These are phyloP conservation scores for Arnoldichthys spilopterus DNA, from an alignment of 2,797 vertebrate species.

Conservation along the genomic window DNA sequence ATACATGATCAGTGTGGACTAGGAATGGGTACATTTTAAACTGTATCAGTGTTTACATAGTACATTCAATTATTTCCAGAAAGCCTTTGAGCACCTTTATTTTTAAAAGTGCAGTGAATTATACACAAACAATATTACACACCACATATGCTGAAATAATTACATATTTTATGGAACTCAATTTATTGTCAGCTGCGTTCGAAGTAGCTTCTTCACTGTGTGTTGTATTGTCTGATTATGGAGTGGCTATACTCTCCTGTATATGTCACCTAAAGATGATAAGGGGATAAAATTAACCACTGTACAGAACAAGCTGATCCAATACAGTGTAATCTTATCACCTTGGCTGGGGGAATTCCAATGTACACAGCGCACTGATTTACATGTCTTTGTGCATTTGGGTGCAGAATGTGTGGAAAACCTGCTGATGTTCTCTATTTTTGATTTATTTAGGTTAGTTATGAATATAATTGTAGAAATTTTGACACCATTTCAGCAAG, in stretches of 20 bases:
- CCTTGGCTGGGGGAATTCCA: background rate
- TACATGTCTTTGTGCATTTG: background rate
- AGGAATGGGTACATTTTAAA: too few relatives aligned
- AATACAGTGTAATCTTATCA: background rate
- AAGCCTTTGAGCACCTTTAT: too few relatives aligned
- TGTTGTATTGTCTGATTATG: background rate
- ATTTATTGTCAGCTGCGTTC: too few relatives aligned
- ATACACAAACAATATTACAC: too few relatives aligned
- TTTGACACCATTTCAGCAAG: too few relatives aligned
- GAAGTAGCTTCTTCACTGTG: background rate
- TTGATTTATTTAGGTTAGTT: slow-evolving; percentile 32
- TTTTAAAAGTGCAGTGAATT: too few relatives aligned
- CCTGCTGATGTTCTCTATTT: slow-evolving; percentile 1
- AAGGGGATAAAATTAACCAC: background rate
- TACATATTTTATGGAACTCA: too few relatives aligned
- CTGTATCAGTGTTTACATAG: too few relatives aligned
- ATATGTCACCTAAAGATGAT: background rate
- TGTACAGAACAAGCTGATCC: background rate
- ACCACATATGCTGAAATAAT: too few relatives aligned
- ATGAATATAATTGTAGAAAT: slow-evolving; percentile 25
- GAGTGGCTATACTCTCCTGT: background rate
- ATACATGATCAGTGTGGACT: too few relatives aligned
- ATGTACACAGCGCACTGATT: background rate
- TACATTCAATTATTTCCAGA: too few relatives aligned
- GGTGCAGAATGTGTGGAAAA: slow-evolving; percentile 30